phyloP scores from a whole-genome alignment of 2,888 invertebrate species.

The Thecophora atra region DNA sequence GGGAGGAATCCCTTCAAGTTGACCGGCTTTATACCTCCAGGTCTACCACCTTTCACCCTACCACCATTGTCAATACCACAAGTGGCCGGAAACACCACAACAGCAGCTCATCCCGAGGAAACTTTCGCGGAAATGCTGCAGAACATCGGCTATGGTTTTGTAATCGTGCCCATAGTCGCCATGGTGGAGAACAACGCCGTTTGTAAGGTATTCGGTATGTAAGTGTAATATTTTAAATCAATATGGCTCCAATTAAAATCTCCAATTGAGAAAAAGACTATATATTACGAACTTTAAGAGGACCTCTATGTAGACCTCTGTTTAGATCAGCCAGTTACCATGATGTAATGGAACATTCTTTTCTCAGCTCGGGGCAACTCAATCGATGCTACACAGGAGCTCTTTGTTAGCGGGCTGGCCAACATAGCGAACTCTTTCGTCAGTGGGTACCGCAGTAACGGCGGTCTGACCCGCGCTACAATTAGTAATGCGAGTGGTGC shows the following conservation, averaged over 20 bases:
- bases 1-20: slow-evolving; percentile 69
- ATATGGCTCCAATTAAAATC: too few relatives aligned
- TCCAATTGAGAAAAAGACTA: neutral
- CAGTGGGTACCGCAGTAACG: slow-evolving; percentile 82
- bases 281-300: neutral
- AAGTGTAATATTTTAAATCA: neutral
- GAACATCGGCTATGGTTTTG: slow-evolving; percentile 82
- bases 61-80: slow-evolving; percentile 74
- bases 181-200: slow-evolving; percentile 88
- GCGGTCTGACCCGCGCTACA: slow-evolving; percentile 83
- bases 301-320: neutral
- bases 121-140: slow-evolving; percentile 77
- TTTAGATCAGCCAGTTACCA: too few relatives aligned
- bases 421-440: slow-evolving; percentile 86
- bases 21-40: slow-evolving; percentile 79
- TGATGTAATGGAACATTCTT: too few relatives aligned
- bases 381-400: slow-evolving; percentile 90
- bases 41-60: slow-evolving; percentile 73
- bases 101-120: slow-evolving; percentile 50
- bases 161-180: slow-evolving; percentile 86
- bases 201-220: slow-evolving; percentile 55
- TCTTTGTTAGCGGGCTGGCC: slow-evolving; percentile 80
- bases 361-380: slow-evolving; percentile 75
- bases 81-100: slow-evolving; percentile 52
- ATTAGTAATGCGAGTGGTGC: slow-evolving; percentile 91